Conservation (phyloP, 53 echinoderm and acorn worm genomes). For the Astropecten irregularis region DNA sequence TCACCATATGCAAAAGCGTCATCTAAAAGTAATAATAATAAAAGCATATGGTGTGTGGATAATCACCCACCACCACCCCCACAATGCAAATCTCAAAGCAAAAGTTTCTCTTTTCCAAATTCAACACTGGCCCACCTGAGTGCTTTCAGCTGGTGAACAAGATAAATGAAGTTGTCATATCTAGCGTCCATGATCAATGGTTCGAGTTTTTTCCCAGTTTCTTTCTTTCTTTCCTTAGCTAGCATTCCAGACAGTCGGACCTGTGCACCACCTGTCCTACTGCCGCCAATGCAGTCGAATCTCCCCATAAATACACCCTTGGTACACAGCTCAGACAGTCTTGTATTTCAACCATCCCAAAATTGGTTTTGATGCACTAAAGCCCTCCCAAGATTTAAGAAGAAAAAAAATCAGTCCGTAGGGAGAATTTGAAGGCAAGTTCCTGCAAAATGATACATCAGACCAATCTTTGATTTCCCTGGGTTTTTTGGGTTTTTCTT, state of each 20-base stretch:
- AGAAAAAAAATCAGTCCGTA: too few species aligned
- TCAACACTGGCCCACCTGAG: not conserved
- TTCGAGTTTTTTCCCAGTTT: not conserved
- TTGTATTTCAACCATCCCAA: not conserved
- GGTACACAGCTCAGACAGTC: not conserved
- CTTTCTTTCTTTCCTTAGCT: not conserved
- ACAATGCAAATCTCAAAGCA: not conserved
- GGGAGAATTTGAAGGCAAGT: too few species aligned
- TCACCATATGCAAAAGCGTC: too few species aligned
- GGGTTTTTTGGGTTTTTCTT: too few species aligned
- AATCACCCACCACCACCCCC: too few species aligned
- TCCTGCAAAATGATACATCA: too few species aligned
- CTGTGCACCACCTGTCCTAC: not conserved
- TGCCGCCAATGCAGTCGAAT: not conserved
- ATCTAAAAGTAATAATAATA: too few species aligned
- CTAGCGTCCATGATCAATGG: too few species aligned
- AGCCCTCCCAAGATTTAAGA: not conserved
- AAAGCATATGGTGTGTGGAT: too few species aligned
- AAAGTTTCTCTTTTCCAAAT: not conserved
- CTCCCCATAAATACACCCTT: not conserved
- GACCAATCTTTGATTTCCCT: too few species aligned
- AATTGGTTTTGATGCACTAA: not conserved
- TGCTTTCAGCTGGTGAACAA: not conserved
- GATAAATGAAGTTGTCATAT: slow-evolving; percentile 19
- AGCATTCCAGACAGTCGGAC: too few species aligned